Evolutionary conservation across 2,113 vertebrate genomes (phyloP), one percentile per base, ranked within the genome.

Genomic region (Mus musculus): DNA sequence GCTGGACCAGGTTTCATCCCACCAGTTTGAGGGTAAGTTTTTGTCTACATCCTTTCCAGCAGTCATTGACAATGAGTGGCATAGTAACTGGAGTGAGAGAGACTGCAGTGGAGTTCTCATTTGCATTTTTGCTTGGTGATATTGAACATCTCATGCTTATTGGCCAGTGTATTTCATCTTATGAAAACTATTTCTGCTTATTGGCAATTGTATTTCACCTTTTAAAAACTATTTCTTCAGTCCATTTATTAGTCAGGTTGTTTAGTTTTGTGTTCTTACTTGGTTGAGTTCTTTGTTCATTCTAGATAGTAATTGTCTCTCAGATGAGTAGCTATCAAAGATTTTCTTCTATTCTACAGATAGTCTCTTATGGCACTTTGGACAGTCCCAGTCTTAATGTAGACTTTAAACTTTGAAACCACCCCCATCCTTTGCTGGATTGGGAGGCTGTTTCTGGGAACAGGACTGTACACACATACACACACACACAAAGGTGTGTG

Each of bases 371-470:
- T 56, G 80, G 24, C 24, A 22, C 46, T 92, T 36, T 56, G 24
- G 76, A 49, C 46, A 82, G 61, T 52, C 19, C 46, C 36, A 49
- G 88, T 94, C 39, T 49, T 63, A 26, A 89, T 56, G 65, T 77
- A 88, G 84, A 52, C 1, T 63, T 80, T 67, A 42, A 59, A 16
- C 42, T 81, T 81, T 91, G 61, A 61, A 65, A 73, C 16, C 65
- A 59, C 16, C 42, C 7, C 19, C 56, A 96, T 95, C 71, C 82
- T 90, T 78, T 69, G 88, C 36, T 75, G 85, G 46, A 36, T 4
- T 14, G 30, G 39, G 76, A 72, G 5, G 1, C 69, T 89, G 96
- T 93, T 88, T 87, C 46, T 36, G 88, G 42, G 84, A 84, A 95
- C 49, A 42, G 88, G 42, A 81, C 28, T 9, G 1, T 9, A 73